Evolutionary conservation across 1,140 invertebrate species (phyloP), one percentile per base, ranked within the genome.

Genomic region (Nasonia giraulti): DNA sequence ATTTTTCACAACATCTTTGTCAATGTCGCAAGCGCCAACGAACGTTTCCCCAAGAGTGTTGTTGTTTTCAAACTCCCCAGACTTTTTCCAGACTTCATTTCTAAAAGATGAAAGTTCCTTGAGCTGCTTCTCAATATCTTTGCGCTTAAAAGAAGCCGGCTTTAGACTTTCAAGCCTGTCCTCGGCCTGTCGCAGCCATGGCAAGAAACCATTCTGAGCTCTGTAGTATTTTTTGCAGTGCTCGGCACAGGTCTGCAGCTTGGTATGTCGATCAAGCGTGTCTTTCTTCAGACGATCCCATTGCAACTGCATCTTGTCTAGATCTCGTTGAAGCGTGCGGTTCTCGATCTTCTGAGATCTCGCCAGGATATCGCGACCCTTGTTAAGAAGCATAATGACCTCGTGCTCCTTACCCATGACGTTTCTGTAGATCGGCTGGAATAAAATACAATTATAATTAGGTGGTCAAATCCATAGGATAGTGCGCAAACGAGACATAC

Each of bases 331-430:
- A 0, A 95, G 91, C 6, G 91, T 92, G 40, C 95, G 93, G 84
- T 93, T 93, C 87, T 95, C 95, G 6, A 89, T 94, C 88, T 91
- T 93, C 79, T 93, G 91, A 1, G 95, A 94, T 81, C 95, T 95
- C 1, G 94, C 91, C 2, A 96, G 89, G 83, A 97, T 94, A 87
- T 97, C 97, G 82, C 95, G 94, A 86, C 98, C 98, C 93, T 98
- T 98, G 89, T 98, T 98, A 27, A 99, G 92, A 5, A 99, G 93
- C 97, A 98, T 98, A 85, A 98, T 98, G 0, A 99, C 96, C 93
- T 99, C 98, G 89, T 98, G 97, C 90, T 99, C 98, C 86, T 97
- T 96, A 79, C 96, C 95, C 93, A 98, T 96, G 1, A 98, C 96
- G 89, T 98, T 97, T 84, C 96, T 94, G 90, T 98, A 98, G 23